Conservation (phyloP, 2,113 vertebrate genomes). For the Lophura nycthemera region DNA sequence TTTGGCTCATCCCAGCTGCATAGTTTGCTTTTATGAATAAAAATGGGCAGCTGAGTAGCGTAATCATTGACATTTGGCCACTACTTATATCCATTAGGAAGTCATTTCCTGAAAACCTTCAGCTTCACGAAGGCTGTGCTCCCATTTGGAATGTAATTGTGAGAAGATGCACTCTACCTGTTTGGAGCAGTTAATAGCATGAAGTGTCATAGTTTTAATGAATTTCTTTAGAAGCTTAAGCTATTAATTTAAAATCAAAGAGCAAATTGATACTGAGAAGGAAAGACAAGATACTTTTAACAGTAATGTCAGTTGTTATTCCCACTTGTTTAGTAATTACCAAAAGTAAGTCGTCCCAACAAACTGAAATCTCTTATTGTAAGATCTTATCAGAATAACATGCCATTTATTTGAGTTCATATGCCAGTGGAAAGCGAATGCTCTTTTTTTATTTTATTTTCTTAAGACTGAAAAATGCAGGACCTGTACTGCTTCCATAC, state of each 20-base stretch:
- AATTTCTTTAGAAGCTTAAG: not conserved
- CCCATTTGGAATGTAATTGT: not conserved
- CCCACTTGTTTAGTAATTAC: slow-evolving; percentile 20
- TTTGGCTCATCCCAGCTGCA: not conserved
- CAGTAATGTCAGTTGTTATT: not conserved
- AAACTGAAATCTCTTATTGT: slow-evolving; percentile 22
- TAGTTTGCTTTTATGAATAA: not conserved
- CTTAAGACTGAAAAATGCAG: not conserved
- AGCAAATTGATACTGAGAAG: not conserved
- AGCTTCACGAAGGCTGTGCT: not conserved
- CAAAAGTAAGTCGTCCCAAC: slow-evolving; percentile 23
- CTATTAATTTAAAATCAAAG: slow-evolving; percentile 19
- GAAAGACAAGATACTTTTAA: not conserved
- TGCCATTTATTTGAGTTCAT: slow-evolving; percentile 9
- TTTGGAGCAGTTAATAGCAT: not conserved
- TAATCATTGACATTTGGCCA: not conserved
- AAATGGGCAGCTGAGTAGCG: not conserved
- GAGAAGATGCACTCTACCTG: not conserved
- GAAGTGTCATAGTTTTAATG: not conserved
- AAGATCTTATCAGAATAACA: slow-evolving; percentile 29
- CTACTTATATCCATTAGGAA: not conserved
- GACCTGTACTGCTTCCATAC: not conserved
- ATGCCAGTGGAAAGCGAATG: not conserved
- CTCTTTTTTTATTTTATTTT: not conserved
- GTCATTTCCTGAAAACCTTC: not conserved